Conservation (phyloP, 2,888 invertebrate species). For the Dicyrtoma fusca region DNA sequence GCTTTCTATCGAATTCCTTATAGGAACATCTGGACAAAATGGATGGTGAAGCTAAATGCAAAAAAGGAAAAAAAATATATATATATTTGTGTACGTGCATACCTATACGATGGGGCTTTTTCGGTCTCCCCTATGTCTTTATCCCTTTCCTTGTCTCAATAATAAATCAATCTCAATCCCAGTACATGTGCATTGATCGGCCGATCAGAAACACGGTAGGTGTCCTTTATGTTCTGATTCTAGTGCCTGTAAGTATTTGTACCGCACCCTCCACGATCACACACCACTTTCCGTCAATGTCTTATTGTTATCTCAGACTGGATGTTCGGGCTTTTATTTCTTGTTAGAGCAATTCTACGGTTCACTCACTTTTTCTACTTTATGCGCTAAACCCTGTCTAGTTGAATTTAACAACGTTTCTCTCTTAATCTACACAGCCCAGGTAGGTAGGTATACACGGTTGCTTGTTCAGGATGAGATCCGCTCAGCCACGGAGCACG, state of each 20-base stretch:
- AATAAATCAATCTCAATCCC: conserved; percentile 23
- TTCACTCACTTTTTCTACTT: conserved; percentile 7
- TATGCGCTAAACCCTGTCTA: background rate
- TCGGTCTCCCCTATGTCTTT: background rate
- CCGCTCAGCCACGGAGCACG: too few species aligned
- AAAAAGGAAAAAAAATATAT: too few species aligned
- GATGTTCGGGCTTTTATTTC: conserved; percentile 13
- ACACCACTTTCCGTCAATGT: conserved; percentile 12
- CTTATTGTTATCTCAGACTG: background rate
- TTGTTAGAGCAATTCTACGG: conserved; percentile 3
- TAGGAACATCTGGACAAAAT: too few species aligned
- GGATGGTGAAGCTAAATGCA: too few species aligned
- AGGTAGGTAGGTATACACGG: too few species aligned
- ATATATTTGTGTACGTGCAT: too few species aligned
- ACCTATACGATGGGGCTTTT: background rate
- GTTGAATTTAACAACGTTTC: too few species aligned
- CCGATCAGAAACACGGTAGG: conserved; percentile 6
- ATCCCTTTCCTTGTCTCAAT: conserved; percentile 60
- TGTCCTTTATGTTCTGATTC: background rate
- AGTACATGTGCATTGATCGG: conserved; percentile 7
- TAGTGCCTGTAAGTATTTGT: too few species aligned
- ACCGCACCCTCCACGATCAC: background rate
- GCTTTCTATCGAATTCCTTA: too few species aligned
- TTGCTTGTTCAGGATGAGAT: too few species aligned
- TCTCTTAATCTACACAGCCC: too few species aligned